Evolutionary conservation across 2,888 invertebrate genomes (phyloP), one percentile per base, ranked within the genome.

Genomic region (Glaucopsyche alexis): DNA sequence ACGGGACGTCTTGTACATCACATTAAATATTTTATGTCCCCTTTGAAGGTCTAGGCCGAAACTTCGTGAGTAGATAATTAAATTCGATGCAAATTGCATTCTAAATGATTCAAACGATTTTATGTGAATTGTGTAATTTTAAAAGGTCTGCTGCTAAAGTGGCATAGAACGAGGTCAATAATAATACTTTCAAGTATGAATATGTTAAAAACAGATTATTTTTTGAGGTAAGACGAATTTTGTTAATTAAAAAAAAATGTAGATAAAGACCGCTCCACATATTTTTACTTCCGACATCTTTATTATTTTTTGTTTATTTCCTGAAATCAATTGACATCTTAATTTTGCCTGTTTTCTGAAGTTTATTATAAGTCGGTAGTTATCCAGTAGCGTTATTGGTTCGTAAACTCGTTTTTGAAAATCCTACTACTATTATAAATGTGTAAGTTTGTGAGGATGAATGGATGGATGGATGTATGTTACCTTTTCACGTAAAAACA

Each of bases 11-110:
- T 49, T 71, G 60, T 60, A 71, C 55, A 71, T 71, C 55, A 38
- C 60, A 60, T 60, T 29, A 60, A 71, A 71, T 71, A 38, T 65
- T 71, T 67, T 45, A 72, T 29, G 72, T 65, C 47, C 45, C 67
- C 74, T 67, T 13, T 69, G 70, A 73, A 74, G 73, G 73, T 75
- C 73, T 75, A 73, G 74, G 72, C 69, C 60, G 69, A 75, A 73
- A 64, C 16, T 42, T 19, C 72, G 72, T 72, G 72, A 55, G 40
- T 47, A 14, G 72, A 49, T 38, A 60, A 60, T 42, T 45, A 60
- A 69, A 47, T 14, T 50, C 40, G 45, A 45, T 47, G 64, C 45
- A 65, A 47, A 60, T 14, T 49, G 72, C 14, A 42, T n/a, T 42
- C 4, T 9, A 16, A 16, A 40, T 1, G 14, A 65, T 11, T n/a